Base-by-base conservation (phyloP, 2,113 vertebrate genomes). In the Hippocampus barbouri region DNA sequence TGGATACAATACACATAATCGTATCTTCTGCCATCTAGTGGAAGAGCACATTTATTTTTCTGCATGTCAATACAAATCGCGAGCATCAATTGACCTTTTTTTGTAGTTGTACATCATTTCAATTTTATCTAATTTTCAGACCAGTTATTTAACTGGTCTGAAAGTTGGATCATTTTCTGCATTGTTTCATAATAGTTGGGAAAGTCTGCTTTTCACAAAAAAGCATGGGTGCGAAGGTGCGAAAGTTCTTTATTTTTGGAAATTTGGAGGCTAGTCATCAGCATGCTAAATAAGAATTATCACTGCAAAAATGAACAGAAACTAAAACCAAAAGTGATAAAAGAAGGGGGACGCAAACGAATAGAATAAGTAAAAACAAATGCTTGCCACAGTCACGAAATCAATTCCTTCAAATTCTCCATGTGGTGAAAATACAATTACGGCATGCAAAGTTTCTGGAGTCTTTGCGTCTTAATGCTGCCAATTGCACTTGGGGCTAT, bases 401-500 rank as follows among this genome's bases (percentile, higher is more conserved):
- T 49, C 47, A 49, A 21, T 53, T 56, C 12, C 59, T 18, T 34
- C 34, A 38, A 38, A 62, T 30, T 62, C 16, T 62, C 60, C 0
- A 34, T 20, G 41, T 72, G 69, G 30, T 83, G 63, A 45, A 64
- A 34, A 66, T 71, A 62, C 72, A 61, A 75, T 69, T 74, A 64
- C 49, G 16, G 30, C 77, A 85, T 83, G 60, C 75, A 86, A 43
- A 57, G 23, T 72, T 57, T 62, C 74, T 66, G 34, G 57, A 11
- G n/a, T 30, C 57, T 60, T 43, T 61, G 53, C 53, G 41, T 66
- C 64, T 80, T 89, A 88, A 40, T 73, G 78, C 87, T 90, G 84
- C 82, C 83, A 92, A 68, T 89, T 94, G 93, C 94, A 95, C 45
- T 89, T 92, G 72, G 87, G 23, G 14, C 64, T 27, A 27, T 25